Base-by-base conservation (phyloP, 2,113 vertebrate genomes). In the Indicator maculatus region DNA sequence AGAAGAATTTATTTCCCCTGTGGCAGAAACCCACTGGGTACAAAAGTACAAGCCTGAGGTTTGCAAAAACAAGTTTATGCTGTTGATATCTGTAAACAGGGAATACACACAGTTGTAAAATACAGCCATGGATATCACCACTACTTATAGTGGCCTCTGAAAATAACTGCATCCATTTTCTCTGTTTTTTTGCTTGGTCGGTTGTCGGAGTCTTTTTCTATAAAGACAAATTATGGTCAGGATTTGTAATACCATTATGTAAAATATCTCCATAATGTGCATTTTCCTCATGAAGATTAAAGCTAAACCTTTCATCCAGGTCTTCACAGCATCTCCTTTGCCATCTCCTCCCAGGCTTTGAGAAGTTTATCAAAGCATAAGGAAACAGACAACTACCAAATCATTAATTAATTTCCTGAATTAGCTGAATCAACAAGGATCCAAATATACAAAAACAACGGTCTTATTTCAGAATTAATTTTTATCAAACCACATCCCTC, bases 1-100 rank as follows among this genome's bases (percentile, higher is more conserved):
- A 86, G 30, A 76, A 79, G 14, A 81, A 88, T 78, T 81, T 88
- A 90, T 94, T 83, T 88, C 90, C 45, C 66, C 83, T 36, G 31
- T 23, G 28, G 50, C 52, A 91, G 70, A 89, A 95, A 63, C 36
- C 39, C 41, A 33, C 7, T 86, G 61, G 58, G 65, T 88, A 86
- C 27, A 59, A 83, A 91, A 86, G 41, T 69, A 86, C 6, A 6
- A 89, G 45, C 44, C 5, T 81, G 66, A 86, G 44, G n/a, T 79
- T 76, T 90, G 20, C 23, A 88, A 61, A 94, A 91, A 83, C 0
- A 1, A 61, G 20, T 83, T 80, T 9, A 28, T 53, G 27, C 39
- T 95, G 53, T 64, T 83, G 39, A 93, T 52, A 61, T 88, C 61
- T 83, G 70, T 45, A 91, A 86, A 23, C 26, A 75, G 53, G 30